These are phyloP conservation scores for Penaeus japonicus DNA, from an alignment of 1,140 invertebrate species.

Conservation along the genomic window DNA sequence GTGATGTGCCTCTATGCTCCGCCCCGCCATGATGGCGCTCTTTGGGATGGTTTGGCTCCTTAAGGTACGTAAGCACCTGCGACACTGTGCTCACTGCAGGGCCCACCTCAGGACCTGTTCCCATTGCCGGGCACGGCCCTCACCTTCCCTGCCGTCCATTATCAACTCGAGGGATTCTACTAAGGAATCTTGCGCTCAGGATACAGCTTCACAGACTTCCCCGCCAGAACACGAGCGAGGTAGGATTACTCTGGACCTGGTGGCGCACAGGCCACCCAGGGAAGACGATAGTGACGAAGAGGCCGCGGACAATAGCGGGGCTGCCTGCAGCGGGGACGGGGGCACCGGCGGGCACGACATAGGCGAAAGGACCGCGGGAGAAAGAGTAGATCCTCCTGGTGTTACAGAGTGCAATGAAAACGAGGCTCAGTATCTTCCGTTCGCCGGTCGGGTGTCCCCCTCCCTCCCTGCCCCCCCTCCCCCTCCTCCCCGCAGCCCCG, in stretches of 20 bases:
- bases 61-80: constrained; percentile 56
- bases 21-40: constrained; percentile 72
- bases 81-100: constrained; percentile 55
- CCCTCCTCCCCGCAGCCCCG: constrained; percentile 19
- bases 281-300: constrained; percentile 25
- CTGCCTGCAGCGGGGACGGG: neutral
- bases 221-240: constrained; percentile 40
- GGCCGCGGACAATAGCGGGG: neutral
- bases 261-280: constrained; percentile 36
- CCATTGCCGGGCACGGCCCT: constrained; percentile 47
- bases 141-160: constrained; percentile 47
- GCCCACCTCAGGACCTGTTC: constrained; percentile 54
- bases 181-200: constrained; percentile 44
- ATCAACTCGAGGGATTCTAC: constrained; percentile 41
- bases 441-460: constrained; percentile 19
- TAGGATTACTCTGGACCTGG: constrained; percentile 40
- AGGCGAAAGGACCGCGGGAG: constrained; percentile 7
- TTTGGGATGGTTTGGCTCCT: constrained; percentile 85
- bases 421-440: neutral
- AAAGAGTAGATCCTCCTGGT: neutral
- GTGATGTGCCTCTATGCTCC: neutral
- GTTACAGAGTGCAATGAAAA: neutral
- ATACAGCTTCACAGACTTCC: constrained; percentile 44
- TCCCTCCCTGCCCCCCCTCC: neutral
- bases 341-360: neutral